Percentiles rank a stretch among this genome's conserved stretches.
These are phyloP conservation scores for Semnornis frantzii DNA, from an alignment of 2,113 vertebrate species.

Conservation along the genomic window DNA sequence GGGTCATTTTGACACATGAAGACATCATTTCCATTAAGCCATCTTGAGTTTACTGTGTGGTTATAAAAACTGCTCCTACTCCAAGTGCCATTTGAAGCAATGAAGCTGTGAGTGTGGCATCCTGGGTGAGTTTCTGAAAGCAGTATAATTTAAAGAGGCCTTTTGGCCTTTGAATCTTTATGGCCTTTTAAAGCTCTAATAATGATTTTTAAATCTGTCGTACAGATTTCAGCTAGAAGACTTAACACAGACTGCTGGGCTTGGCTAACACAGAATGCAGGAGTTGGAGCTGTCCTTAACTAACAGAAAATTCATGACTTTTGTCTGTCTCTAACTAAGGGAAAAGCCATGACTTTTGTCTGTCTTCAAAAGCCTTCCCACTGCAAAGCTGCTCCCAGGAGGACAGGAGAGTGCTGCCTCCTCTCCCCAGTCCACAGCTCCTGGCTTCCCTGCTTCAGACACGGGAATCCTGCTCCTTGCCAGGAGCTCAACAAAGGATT, in stretches of 20 bases:
- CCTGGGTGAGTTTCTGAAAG: constrained; percentile 38
- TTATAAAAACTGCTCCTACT: constrained; percentile 87
- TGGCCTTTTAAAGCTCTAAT: constrained; percentile 29
- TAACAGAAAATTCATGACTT: not conserved
- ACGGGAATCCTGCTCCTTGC: not conserved
- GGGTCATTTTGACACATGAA: constrained; percentile 95
- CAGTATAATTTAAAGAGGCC: constrained; percentile 30
- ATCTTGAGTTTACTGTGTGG: constrained; percentile 85
- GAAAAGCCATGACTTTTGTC: not conserved
- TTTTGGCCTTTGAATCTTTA: constrained; percentile 40
- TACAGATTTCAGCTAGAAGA: not conserved
- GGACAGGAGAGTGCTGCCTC: not conserved
- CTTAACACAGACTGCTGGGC: not conserved
- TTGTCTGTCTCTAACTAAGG: not conserved
- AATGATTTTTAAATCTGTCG: constrained; percentile 45
- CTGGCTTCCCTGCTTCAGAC: not conserved
- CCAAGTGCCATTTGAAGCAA: constrained; percentile 77
- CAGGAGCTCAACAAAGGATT: not conserved
- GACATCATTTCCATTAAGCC: constrained; percentile 95
- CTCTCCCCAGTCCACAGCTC: not conserved
- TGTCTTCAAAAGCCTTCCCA: not conserved
- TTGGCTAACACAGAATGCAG: not conserved
- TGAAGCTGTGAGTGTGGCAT: constrained; percentile 22
- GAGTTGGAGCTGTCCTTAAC: not conserved
- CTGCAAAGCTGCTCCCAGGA: not conserved